Evolutionary conservation across 2,888 invertebrate species (phyloP), one percentile per base, ranked within the genome.

Genomic region (Trypoxylon attenuatum): DNA sequence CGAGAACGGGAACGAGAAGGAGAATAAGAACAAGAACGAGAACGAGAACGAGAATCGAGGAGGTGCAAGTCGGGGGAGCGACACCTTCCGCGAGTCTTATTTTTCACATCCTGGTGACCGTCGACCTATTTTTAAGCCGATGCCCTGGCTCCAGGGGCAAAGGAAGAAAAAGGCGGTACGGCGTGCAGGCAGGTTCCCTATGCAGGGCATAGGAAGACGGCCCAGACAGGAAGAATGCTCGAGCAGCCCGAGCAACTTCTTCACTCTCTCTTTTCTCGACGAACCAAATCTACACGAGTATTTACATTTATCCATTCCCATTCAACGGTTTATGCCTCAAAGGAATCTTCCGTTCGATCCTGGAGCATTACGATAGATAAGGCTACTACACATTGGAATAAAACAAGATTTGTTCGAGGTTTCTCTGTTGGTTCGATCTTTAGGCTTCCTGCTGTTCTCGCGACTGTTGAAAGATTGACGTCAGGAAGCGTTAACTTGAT

Each of bases 71-170:
- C 43, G 53, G 58, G 53, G 58, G 53, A 43, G 65, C 54, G 51
- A 67, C 58, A 63, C 51, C 65, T 61, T 57, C 56, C 55, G 71
- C 59, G 58, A 62, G 54, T 54, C 63, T 67, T 67, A 59, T 69
- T 67, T 69, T 49, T 70, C 65, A 21, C 62, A 38, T 55, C 70
- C 58, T 54, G 61, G 38, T 65, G 55, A 58, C 50, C 58, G 62
- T 21, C 70, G 69, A 67, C 71, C 68, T 67, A 72, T 66, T 66
- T 71, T 67, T 70, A 62, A 61, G 42, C n/a, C 55, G 59, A 63
- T 58, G 55, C 60, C 27, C 55, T 21, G 25, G 25, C 46, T 47
- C 39, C 46, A 45, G 39, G 21, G 8, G 13, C 25, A 27, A 25
- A n/a, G 46, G 46, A 23, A 1, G 16, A 39, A 25, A 47, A 19